Evolutionary conservation across 2,797 vertebrate genomes (phyloP), one percentile per base, ranked within the genome.

Genomic region (Spinus olivaceus): DNA sequence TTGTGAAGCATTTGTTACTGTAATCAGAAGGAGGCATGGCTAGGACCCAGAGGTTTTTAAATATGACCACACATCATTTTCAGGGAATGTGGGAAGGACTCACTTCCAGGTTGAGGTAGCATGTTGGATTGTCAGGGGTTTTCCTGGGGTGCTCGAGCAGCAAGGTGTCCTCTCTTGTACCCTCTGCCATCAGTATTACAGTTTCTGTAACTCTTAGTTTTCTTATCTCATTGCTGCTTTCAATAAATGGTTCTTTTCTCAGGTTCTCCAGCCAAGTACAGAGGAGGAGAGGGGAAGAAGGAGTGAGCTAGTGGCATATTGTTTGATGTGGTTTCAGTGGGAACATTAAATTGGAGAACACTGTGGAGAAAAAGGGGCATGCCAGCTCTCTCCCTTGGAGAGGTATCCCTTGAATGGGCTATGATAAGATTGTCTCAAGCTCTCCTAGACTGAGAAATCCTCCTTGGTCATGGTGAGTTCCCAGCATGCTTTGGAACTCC

Each of bases 31-130:
- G 21, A 69, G 24, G 7, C 6, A 10, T 16, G 57, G 6, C 10
- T 39, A 37, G 14, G 23, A 57, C 24, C 4, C n/a, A 23, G 20
- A 30, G n/a, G 6, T 25, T 82, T 25, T 44, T 63, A 17, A 50
- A 13, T 30, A 39, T 21, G 49, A 50, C 5, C 32, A 44, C 37
- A 49, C 14, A 63, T 30, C 1, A 46, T 56, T 76, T 10, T 35
- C 35, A 35, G 9, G 35, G 35, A 35, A 35, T 35, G 35, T 35
- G 35, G 35, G 35, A 35, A 35, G 35, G 35, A 35, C 8, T 73
- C 0, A 0, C 25, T 41, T 67, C 33, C 3, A 1, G 32, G 10
- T 60, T 1, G 0, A 2, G 10, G 25, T 3, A 12, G 14, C 28
- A 20, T 14, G 24, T 4, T 59, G 24, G 20, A 46, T 59, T 33